Conservation (phyloP, 2,888 invertebrate genomes). For the Drosophila macrospina region DNA sequence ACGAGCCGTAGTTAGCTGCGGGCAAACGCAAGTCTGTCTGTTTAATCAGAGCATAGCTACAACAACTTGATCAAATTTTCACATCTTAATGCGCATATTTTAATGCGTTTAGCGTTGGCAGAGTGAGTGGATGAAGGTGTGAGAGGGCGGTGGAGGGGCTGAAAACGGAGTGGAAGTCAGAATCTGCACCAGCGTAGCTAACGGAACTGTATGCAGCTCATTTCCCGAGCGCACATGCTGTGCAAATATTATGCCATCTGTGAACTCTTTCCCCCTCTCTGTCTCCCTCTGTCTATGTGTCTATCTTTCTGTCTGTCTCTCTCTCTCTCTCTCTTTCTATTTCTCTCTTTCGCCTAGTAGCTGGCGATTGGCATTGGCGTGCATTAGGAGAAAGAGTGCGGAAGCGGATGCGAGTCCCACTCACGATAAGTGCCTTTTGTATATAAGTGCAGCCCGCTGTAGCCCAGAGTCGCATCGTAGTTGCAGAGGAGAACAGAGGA, state of each 20-base stretch:
- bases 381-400: slow-evolving; percentile 61
- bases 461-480: not conserved
- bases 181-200: slow-evolving; percentile 2
- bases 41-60: slow-evolving; percentile 55
- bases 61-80: slow-evolving; percentile 62
- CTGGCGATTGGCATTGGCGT: slow-evolving; percentile 55
- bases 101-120: slow-evolving; percentile 52
- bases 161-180: not conserved
- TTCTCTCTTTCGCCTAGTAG: not conserved
- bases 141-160: too few relatives aligned
- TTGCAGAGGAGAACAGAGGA: not conserved
- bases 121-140: not conserved
- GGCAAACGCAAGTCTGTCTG: slow-evolving; percentile 35
- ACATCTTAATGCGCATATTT: slow-evolving; percentile 65
- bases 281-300: not conserved
- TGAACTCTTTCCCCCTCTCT: not conserved
- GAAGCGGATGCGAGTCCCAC: slow-evolving; percentile 69
- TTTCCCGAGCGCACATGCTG: slow-evolving; percentile 65
- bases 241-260: slow-evolving; percentile 61
- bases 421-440: slow-evolving; percentile 71
- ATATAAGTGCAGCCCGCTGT: slow-evolving; percentile 58
- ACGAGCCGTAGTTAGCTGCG: slow-evolving; percentile 3
- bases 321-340: not conserved
- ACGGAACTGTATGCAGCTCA: slow-evolving; percentile 68
- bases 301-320: not conserved